A percentile compares a stretch with the other conserved stretches of the same genome.
phyloP scores from a whole-genome alignment of 2,797 vertebrate genomes.

The Erethizon dorsatum region DNA sequence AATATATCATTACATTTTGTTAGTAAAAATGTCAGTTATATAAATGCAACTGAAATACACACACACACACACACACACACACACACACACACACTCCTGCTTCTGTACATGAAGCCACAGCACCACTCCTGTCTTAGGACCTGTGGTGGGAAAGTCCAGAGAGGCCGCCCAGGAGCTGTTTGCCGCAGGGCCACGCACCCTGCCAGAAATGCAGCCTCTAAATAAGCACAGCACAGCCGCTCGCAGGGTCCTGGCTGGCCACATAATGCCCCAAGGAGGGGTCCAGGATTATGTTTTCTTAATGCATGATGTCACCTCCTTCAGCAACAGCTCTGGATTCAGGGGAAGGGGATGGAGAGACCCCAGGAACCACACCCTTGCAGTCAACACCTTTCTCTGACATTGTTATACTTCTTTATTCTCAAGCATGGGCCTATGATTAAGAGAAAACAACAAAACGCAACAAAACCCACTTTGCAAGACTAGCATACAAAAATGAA shows the following conservation, averaged over 20 bases:
- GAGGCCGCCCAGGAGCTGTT: neutral
- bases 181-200: neutral
- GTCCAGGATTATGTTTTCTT: neutral
- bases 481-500: neutral
- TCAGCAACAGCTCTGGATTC: neutral
- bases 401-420: neutral
- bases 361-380: neutral
- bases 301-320: neutral
- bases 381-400: neutral
- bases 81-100: neutral
- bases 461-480: neutral
- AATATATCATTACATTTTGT: slow-evolving; percentile 74
- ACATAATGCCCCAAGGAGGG: neutral
- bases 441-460: neutral
- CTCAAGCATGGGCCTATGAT: neutral
- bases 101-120: neutral
- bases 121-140: neutral
- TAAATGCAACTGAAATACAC: slow-evolving; percentile 36
- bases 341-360: neutral
- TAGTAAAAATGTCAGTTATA: slow-evolving; percentile 76
- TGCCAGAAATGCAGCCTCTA: slow-evolving; percentile 5
- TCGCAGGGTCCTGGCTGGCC: neutral
- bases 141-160: accelerated
- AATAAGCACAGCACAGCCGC: slow-evolving; percentile 39
- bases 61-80: neutral